phyloP scores from a whole-genome alignment of 2,888 invertebrate species.

The Lithophane socia region DNA sequence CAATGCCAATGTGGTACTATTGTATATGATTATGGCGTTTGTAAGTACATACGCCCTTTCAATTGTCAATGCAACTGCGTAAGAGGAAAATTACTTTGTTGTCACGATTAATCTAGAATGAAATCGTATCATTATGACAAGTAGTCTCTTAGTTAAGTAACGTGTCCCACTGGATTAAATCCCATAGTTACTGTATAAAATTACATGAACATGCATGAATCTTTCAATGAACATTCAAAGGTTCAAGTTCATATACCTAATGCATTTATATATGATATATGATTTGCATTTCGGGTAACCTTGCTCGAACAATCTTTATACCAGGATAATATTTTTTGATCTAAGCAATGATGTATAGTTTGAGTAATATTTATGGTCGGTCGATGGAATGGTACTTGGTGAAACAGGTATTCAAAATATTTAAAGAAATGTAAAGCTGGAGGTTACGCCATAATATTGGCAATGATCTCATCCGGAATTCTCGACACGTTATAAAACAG shows the following conservation, averaged over 20 bases:
- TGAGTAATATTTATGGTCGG: too few species aligned
- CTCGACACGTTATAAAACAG: not conserved
- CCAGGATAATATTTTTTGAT: not conserved
- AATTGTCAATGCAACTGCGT: constrained; percentile 58
- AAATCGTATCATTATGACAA: constrained; percentile 30
- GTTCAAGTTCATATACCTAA: not conserved
- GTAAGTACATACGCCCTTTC: constrained; percentile 38
- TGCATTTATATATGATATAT: too few species aligned
- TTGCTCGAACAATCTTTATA: too few species aligned
- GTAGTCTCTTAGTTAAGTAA: constrained; percentile 1
- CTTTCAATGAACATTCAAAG: not conserved
- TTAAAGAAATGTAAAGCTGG: not conserved
- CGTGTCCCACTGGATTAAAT: not conserved
- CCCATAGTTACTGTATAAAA: too few species aligned
- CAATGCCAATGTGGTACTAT: constrained; percentile 36
- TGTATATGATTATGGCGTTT: constrained; percentile 34
- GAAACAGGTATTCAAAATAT: constrained; percentile 27
- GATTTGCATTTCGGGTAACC: too few species aligned
- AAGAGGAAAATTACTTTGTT: constrained; percentile 61
- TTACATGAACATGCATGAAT: not conserved
- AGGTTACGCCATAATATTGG: not conserved
- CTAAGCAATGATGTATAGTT: not conserved
- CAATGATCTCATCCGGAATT: constrained; percentile 13
- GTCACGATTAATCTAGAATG: constrained; percentile 50
- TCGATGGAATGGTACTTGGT: not conserved